These are phyloP conservation scores for Microctenopoma steveboyesi DNA, from an alignment of 2,797 vertebrate genomes.

Conservation along the genomic window DNA sequence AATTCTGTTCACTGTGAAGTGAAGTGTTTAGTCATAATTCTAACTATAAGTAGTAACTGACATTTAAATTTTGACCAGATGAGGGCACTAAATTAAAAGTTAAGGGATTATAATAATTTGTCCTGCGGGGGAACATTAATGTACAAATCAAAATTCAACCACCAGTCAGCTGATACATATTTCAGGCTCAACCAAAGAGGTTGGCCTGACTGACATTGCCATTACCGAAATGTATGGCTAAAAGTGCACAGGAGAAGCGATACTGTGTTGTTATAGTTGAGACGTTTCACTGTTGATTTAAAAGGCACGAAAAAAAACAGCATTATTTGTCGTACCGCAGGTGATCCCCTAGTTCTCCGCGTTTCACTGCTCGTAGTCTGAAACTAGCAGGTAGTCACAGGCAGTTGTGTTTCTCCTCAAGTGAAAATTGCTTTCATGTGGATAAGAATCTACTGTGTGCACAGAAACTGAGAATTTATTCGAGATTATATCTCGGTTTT, in stretches of 20 bases:
- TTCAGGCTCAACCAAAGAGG: neutral
- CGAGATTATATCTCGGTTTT: constrained; percentile 61
- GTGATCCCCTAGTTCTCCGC: constrained; percentile 21
- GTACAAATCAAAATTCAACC: too few relatives aligned
- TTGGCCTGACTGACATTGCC: neutral
- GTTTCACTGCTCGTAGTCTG: constrained; percentile 29
- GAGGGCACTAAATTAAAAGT: too few relatives aligned
- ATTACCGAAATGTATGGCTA: neutral
- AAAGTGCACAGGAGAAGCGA: neutral
- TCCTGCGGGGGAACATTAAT: neutral
- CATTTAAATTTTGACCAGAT: too few relatives aligned
- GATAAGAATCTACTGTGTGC: constrained; percentile 60
- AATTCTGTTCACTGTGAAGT: too few relatives aligned
- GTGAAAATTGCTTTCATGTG: constrained; percentile 56
- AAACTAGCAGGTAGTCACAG: constrained; percentile 26
- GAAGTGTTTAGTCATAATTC: too few relatives aligned
- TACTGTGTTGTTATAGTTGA: neutral
- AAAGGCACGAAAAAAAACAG: neutral
- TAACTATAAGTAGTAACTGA: too few relatives aligned
- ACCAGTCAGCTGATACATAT: too few relatives aligned
- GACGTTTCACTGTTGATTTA: constrained; percentile 2
- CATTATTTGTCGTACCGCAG: neutral
- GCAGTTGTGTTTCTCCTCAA: constrained; percentile 50
- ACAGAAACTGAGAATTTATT: constrained; percentile 53
- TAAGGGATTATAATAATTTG: too few relatives aligned